Base-by-base conservation (phyloP, 2,888 invertebrate genomes). In the Ochropleura plecta region DNA sequence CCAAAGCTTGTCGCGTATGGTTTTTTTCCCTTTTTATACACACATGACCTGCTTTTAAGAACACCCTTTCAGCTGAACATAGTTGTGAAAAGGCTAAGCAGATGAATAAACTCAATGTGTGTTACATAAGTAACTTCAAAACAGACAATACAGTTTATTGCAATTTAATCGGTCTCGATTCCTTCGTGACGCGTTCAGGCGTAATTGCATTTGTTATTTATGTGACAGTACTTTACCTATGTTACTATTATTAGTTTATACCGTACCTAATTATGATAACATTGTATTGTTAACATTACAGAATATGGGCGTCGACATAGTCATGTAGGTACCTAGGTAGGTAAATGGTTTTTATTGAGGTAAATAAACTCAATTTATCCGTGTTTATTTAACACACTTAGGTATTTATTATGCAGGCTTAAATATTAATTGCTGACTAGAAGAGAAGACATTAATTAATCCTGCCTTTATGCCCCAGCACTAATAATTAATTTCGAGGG, bases 141-240 rank as follows among this genome's bases (percentile, higher is more conserved):
- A 70, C 20, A 70, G n/a, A 14, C 30, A 30, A 30, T 14, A 57
- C 55, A 30, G 55, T 75, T 75, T 75, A 75, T 75, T 73, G 16
- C 51, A 75, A 40, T 63, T 14, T 51, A 60, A 68, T 59, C 40
- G 12, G 18, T 53, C 7, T 51, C 20, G 20, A 42, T 77, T 62
- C 40, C 44, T 66, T 68, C 68, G 59, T 77, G 67, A 68, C 68
- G 14, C 40, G 77, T 46, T 51, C 51, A 30, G 14, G 49, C 16
- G 59, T 76, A 55, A 64, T 57, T 75, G 49, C 49, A 59, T 66
- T 59, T 70, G 20, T 42, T 20, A 42, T 42, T 20, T 66, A 67
- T n/a, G 20, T 18, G 14, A 18, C 12, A 18, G 42, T 67, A 20
- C 44, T 16, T 1, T 72, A 30, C 42, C 42, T 62, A 73, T 8